Evolutionary conservation across 2,113 vertebrate species (phyloP), one percentile per base, ranked within the genome.

Genomic region (Phaethornis superciliosus): DNA sequence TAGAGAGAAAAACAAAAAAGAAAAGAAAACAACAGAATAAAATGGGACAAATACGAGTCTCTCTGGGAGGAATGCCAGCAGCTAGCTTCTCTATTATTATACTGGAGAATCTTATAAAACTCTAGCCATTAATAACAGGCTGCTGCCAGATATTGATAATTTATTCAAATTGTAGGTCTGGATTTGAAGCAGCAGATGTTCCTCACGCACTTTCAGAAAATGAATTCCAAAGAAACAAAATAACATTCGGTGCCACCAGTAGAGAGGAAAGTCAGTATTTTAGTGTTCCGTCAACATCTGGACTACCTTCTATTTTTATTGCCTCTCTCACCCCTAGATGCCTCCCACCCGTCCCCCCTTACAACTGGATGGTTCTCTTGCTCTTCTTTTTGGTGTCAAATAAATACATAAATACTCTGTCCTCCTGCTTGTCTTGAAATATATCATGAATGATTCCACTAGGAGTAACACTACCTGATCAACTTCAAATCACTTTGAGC

Each of bases 111-210:
- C 97, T 97, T 98, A 96, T 96, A 97, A 98, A 97, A 97, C 94
- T 96, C 93, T 51, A 96, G 93, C 96, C 97, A 97, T 98, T 98
- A 98, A 98, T 98, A 98, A 98, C 5, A 18, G 93, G 94, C 93
- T 96, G 81, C 94, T 95, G 95, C 97, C 97, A 98, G 90, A 95
- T 97, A 91, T 95, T 96, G 96, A 96, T 98, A 98, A 98, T 98
- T 98, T 98, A 98, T 98, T 98, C 97, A 98, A 98, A 97, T 97
- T 97, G 97, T 92, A 88, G 97, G 97, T 95, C 97, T 97, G 81
- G 96, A 96, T 96, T 96, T 95, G 96, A 96, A 93, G 81, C 89
- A 98, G 94, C 98, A 98, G 98, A 98, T 98, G 98, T 98, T 98
- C 95, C 95, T 94, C 67, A 97, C 94, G 96, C 97, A 96, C 95